Conservation (phyloP, 2,113 vertebrate species). For the Rostratula benghalensis region DNA sequence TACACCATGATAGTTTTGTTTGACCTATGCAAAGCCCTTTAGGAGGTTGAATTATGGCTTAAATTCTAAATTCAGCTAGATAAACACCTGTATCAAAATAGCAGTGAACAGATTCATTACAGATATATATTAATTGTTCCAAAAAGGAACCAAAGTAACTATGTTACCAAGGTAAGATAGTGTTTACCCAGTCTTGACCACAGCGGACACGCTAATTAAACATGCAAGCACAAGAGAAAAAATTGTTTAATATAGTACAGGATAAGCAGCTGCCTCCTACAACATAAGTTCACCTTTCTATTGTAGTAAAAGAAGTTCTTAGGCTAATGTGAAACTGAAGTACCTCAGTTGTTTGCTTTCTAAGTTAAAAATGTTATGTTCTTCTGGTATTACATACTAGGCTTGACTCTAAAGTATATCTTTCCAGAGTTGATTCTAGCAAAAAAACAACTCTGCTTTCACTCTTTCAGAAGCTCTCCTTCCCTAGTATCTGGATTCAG, state of each 20-base stretch:
- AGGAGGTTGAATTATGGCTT: not conserved
- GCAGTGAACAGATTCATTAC: not conserved
- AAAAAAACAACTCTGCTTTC: not conserved
- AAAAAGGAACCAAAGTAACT: not conserved
- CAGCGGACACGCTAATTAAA: not conserved
- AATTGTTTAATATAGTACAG: not conserved
- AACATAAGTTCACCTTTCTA: not conserved
- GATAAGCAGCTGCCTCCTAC: not conserved
- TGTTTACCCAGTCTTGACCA: not conserved
- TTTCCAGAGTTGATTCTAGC: not conserved
- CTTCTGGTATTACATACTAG: not conserved
- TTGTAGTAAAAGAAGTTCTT: not conserved
- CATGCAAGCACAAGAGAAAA: not conserved
- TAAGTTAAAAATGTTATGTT: not conserved
- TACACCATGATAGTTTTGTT: not conserved
- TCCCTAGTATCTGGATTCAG: not conserved
- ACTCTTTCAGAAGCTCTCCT: not conserved
- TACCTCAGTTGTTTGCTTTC: not conserved
- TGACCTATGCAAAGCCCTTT: not conserved
- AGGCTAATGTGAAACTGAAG: not conserved
- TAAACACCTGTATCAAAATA: not conserved
- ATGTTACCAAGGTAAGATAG: not conserved
- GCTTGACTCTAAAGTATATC: not conserved
- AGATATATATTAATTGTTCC: not conserved
- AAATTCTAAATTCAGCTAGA: not conserved